Base-by-base conservation (phyloP, 2,113 vertebrate genomes). In the Oryzias javanicus region DNA sequence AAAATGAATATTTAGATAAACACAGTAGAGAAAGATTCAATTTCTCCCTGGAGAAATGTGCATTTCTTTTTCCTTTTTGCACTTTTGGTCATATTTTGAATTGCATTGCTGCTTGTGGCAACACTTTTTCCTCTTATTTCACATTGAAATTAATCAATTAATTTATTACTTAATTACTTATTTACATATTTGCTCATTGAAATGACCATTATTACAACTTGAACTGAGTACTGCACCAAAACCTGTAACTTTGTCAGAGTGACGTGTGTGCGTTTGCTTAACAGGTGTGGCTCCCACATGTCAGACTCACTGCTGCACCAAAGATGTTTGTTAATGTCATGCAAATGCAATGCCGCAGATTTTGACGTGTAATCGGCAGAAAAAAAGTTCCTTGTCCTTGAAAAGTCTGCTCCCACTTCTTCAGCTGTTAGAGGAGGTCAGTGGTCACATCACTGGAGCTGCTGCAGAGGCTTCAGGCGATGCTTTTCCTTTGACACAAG, bases 311-410 rank as follows among this genome's bases (percentile, higher is more conserved):
- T 19, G 24, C 64, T 69, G 76, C 60, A 49, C 72, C 46, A 53
- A 27, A 64, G 54, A 79, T 72, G 52, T 69, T 84, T 88, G 82
- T 65, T 80, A 86, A 88, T 88, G 18, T 18, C 49, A 77, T 83
- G 88, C 75, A 83, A 85, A 88, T 84, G 62, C n/a, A 52, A 74
- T 57, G 69, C 64, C 78, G 56, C 81, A 70, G 56, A 78, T 80
- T 27, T 77, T 65, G 73, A 70, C 81, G 70, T 79, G 48, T 70
- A 63, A 71, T 80, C 76, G 70, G 78, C 46, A 62, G 35, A 53
- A 44, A 53, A 44, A 72, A 71, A 66, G 55, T 55, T 46, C 45
- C 12, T 58, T 19, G 60, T 79, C 72, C 79, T 81, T 69, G 79
- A 79, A 57, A 40, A 74, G 64, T 35, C 1, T 18, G 41, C 64